Percentiles rank a stretch among this genome's conserved stretches.
Evolutionary conservation across 2,888 invertebrate genomes (phyloP).

Genomic region (Biston stratarius): DNA sequence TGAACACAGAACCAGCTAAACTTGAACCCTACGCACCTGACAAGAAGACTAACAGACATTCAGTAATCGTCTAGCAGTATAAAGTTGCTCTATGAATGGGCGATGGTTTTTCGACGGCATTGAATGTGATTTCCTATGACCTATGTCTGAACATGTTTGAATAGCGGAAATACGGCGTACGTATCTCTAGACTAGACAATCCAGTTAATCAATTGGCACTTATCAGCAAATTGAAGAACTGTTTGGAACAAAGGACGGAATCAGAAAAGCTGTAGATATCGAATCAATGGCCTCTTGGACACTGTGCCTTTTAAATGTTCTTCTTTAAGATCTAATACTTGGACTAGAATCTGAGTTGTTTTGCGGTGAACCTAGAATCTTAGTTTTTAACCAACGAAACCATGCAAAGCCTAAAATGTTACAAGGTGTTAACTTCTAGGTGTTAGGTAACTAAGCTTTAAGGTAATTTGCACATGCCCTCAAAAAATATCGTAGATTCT

Average conservation of each 20-base stretch:
- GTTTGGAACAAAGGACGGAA: not conserved
- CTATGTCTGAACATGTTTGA: conserved; percentile 1
- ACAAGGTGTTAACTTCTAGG: not conserved
- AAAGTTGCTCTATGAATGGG: not conserved
- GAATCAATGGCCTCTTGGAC: conserved; percentile 14
- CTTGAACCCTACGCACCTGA: conserved; percentile 90
- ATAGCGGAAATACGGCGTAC: not conserved
- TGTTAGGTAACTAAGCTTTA: conserved; percentile 18
- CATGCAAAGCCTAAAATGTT: conserved; percentile 1
- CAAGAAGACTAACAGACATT: conserved; percentile 89
- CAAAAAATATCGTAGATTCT: conserved; percentile 4
- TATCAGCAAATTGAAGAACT: not conserved
- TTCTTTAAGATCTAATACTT: conserved; percentile 12
- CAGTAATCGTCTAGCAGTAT: conserved; percentile 87
- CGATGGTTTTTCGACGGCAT: conserved; percentile 1
- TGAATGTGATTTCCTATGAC: conserved; percentile 8
- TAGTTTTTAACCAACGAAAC: conserved; percentile 9
- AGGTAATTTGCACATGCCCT: conserved; percentile 11
- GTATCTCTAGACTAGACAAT: not conserved
- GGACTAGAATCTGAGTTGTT: not conserved
- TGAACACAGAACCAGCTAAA: conserved; percentile 90
- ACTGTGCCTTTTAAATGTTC: conserved; percentile 22
- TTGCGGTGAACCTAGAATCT: not conserved
- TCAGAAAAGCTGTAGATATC: conserved; percentile 8
- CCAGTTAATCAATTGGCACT: conserved; percentile 8